Evolutionary conservation across 2,113 vertebrate species (phyloP), one percentile per base, ranked within the genome.

Genomic region (Rana temporaria): DNA sequence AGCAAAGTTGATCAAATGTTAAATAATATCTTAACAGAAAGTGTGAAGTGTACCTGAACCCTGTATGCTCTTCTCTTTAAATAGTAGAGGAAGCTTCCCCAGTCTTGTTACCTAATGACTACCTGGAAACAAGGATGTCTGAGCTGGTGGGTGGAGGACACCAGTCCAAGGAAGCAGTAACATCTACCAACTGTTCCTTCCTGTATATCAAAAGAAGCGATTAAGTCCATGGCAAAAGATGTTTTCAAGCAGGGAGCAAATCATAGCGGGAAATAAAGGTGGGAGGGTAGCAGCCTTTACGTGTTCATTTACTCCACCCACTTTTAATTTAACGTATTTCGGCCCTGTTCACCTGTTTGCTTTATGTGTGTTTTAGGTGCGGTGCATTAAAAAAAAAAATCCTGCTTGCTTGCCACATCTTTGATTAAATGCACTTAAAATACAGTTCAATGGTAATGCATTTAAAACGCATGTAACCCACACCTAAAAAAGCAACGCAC

Each of bases 1-100:
- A 12, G 8, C 12, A 63, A 20, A 26, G 8, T 14, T 24, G 24
- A 63, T 63, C 59, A 20, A 22, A 20, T 20, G 60, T 63, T 63
- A 63, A 63, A 63, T 26, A 63, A 1, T 24, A 24, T 63, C 6
- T 14, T 15, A 14, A 63, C n/a, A 48, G 8, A 48, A 48, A 8
- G 9, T 63, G 60, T 63, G 24, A 63, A 24, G 24, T 63, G 60
- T 63, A 63, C 20, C 60, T 63, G n/a, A 63, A 63, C 7, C 11
- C 60, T 22, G 42, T 48, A 63, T 63, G 60, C n/a, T 63, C 24
- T 63, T 63, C 22, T 63, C 60, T 63, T 63, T 24, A 63, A 63
- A 24, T 63, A 63, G 60, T 63, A 63, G 60, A 63, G 60, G 60
- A 24, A 63, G 14, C 26, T 20, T 24, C 7, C 60, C 60, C 60